Base-by-base conservation (phyloP, 1,140 invertebrate species). In the Alviniconcha marisindica region DNA sequence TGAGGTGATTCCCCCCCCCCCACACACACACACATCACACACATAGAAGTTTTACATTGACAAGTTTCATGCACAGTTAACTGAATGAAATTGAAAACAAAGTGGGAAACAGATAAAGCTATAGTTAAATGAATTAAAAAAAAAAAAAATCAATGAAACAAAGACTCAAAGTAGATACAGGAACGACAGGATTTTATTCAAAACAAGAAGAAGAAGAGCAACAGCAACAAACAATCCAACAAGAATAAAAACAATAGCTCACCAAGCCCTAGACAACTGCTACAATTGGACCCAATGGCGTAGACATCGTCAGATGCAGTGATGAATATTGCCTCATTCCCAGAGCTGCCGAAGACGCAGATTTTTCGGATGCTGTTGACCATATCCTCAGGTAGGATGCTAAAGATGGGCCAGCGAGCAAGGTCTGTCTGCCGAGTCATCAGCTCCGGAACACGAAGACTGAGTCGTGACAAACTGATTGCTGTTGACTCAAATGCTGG, bases 311-410 rank as follows among this genome's bases (percentile, higher is more conserved):
- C 95, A 86, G 94, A 93, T 85, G 94, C 94, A 36, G 94, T 95
- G 24, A 96, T 94, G 76, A 96, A 93, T 56, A 96, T 90, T 38
- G 95, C 95, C 92, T 96, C 95, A 91, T 95, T 95, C 24, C 95
- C 95, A 54, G 95, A 92, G 84, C 94, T 94, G 93, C 95, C 95
- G 92, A 95, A 96, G 18, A 96, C 95, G 87, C 94, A 94, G 40
- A 94, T 94, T 84, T 95, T 93, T 85, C 94, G 93, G 44, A 95
- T 94, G 83, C 93, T 93, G 2, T 90, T 85, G 1, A 94, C 86
- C 85, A 95, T 94, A 48, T 94, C 94, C 12, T 92, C 90, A 40
- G 95, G 94, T 36, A 96, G 88, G 2, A 95, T 90, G 86, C 94
- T 94, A 85, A 96, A 95, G 36, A 95, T 94, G 4, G 95, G 94